Percentiles rank a stretch among this genome's conserved stretches.
These are phyloP conservation scores for Cephus pulcher DNA, from an alignment of 2,888 invertebrate species.

Conservation along the genomic window DNA sequence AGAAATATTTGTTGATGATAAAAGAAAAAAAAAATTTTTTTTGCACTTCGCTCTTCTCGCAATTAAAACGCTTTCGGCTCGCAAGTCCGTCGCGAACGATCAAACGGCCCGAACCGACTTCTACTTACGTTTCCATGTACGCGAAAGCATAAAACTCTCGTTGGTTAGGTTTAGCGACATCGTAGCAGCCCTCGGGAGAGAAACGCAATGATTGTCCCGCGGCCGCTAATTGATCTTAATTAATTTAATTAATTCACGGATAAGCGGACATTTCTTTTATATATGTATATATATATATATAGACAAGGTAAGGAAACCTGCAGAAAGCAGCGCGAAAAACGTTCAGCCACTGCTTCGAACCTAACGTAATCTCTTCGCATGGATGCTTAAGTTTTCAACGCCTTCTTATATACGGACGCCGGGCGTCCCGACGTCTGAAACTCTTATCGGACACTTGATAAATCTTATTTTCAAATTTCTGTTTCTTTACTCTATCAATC, in stretches of 20 bases:
- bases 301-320: conserved; percentile 27
- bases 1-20: neutral
- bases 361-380: neutral
- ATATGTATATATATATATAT: no score
- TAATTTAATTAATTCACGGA: conserved; percentile 47
- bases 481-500: no score
- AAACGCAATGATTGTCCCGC: neutral
- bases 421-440: no score
- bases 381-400: no score
- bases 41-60: neutral
- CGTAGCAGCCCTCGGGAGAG: neutral
- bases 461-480: no score
- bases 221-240: conserved; percentile 43
- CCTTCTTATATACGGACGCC: no score
- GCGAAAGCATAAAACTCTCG: neutral
- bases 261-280: conserved; percentile 20
- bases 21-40: neutral
- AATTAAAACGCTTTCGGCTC: conserved; percentile 1
- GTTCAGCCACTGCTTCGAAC: conserved; percentile 29
- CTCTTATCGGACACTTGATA: no score
- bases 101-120: neutral
- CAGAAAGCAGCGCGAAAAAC: conserved; percentile 33
- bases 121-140: neutral
- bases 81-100: neutral
- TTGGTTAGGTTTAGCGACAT: neutral